Percentiles rank a stretch among this genome's conserved stretches.
These are phyloP conservation scores for Conus betulinus DNA, from an alignment of 1,140 invertebrate species.

Conservation along the genomic window DNA sequence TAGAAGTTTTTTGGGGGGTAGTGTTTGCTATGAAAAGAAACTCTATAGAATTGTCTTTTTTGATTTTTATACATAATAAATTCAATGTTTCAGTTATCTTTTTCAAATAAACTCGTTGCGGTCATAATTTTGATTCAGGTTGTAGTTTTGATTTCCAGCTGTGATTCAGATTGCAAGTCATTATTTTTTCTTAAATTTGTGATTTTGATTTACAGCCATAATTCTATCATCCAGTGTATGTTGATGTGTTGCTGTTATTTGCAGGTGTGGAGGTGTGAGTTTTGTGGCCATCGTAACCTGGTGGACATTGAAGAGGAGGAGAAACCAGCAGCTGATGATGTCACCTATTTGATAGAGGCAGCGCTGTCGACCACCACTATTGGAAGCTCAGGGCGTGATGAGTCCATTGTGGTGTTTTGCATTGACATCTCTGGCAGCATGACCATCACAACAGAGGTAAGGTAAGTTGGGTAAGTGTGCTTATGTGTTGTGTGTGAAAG, in stretches of 20 bases:
- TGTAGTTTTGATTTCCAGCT: too few species aligned
- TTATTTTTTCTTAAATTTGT: too few species aligned
- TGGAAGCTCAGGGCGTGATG: conserved; percentile 61
- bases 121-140: too few species aligned
- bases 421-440: conserved; percentile 74
- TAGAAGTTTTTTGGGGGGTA: too few species aligned
- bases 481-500: not conserved
- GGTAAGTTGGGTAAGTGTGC: not conserved
- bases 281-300: conserved; percentile 63
- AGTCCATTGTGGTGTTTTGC: conserved; percentile 72
- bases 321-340: conserved; percentile 64
- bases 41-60: too few species aligned
- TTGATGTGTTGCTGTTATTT: not conserved
- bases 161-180: too few species aligned
- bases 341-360: conserved; percentile 71
- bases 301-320: conserved; percentile 71
- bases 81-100: too few species aligned
- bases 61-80: too few species aligned
- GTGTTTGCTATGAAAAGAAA: too few species aligned
- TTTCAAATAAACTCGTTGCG: too few species aligned
- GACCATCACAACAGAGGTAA: conserved; percentile 72
- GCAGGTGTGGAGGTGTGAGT: conserved; percentile 72
- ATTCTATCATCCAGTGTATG: not conserved
- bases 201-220: too few species aligned
- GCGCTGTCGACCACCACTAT: conserved; percentile 57